A percentile compares a stretch with the other conserved stretches of the same genome.
Evolutionary conservation across 2,888 invertebrate genomes (phyloP).

Genomic region (Nipponacmea schrenckii): DNA sequence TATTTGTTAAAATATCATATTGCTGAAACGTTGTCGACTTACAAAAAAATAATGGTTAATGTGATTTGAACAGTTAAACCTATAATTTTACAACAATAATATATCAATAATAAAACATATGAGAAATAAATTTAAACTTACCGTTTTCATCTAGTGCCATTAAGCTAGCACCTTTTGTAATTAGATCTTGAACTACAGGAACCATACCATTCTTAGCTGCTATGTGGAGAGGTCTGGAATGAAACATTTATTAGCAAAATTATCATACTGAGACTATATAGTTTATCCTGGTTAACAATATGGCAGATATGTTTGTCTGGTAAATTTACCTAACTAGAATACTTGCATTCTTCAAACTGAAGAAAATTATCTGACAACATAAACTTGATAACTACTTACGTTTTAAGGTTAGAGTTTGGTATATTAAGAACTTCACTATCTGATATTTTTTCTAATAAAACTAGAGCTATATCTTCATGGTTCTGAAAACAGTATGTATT

Average conservation of each 20-base stretch:
- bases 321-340: too few relatives aligned
- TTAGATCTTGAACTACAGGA: conserved; percentile 73
- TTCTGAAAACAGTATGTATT: conserved; percentile 50
- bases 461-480: conserved; percentile 72
- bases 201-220: conserved; percentile 75
- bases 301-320: too few relatives aligned
- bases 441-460: conserved; percentile 72
- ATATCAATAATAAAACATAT: too few relatives aligned
- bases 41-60: too few relatives aligned
- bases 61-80: too few relatives aligned
- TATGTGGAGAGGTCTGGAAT: conserved; percentile 73
- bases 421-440: conserved; percentile 70
- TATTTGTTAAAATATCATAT: too few relatives aligned
- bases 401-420: conserved; percentile 72
- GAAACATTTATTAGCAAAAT: background rate
- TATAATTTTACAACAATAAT: too few relatives aligned
- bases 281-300: too few relatives aligned
- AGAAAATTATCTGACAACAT: too few relatives aligned
- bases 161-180: conserved; percentile 74
- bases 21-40: too few relatives aligned
- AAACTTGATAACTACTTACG: conserved; percentile 67
- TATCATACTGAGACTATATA: too few relatives aligned
- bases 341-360: too few relatives aligned
- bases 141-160: conserved; percentile 73
- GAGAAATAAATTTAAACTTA: conserved; percentile 31